Conservation (phyloP, 2,113 vertebrate genomes). For the Telmatochromis brichardi region DNA sequence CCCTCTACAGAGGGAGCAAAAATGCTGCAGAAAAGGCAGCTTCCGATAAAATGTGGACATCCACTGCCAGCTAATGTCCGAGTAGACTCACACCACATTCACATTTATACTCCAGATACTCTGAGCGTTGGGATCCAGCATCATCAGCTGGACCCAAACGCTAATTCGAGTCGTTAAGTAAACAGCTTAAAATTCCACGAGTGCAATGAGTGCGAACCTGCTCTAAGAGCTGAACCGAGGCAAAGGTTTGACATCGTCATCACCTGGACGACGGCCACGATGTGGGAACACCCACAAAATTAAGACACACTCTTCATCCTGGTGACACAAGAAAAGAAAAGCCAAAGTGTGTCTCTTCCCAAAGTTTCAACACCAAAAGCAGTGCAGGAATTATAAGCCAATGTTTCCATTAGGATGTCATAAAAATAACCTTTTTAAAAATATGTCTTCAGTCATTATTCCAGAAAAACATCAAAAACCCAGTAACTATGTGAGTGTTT, state of each 20-base stretch:
- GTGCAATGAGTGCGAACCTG: fast-evolving
- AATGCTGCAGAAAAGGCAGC: neutral
- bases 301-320: neutral
- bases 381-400: fast-evolving
- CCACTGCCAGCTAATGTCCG: neutral
- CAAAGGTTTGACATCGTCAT: neutral
- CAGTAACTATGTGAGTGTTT: neutral
- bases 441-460: neutral
- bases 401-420: neutral
- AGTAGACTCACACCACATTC: neutral
- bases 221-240: neutral
- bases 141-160: neutral
- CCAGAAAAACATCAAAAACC: neutral
- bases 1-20: neutral
- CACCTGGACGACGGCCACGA: neutral
- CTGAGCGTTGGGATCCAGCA: fast-evolving
- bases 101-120: neutral
- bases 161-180: neutral
- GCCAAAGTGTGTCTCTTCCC: neutral
- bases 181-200: neutral
- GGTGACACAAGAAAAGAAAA: neutral
- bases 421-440: neutral
- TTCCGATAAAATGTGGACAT: neutral
- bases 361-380: neutral
- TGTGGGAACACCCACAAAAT: neutral